Conservation (phyloP, 2,888 invertebrate genomes). For the Carcina quercana region DNA sequence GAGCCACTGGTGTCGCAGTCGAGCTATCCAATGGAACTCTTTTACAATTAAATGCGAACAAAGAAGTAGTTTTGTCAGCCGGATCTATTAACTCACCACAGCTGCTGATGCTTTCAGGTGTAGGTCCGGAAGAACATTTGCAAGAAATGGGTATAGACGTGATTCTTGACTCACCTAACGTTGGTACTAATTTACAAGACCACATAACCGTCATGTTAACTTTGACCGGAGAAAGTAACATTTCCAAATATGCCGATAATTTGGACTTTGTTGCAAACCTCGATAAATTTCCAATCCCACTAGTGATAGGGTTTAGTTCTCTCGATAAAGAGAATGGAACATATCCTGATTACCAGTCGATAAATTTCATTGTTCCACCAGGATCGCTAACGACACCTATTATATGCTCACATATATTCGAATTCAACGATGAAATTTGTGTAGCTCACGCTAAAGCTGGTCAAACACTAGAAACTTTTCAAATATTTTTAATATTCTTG, state of each 20-base stretch:
- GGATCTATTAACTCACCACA: constrained; percentile 38
- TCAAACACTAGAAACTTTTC: constrained; percentile 17
- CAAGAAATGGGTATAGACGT: constrained; percentile 24
- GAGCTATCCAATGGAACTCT: constrained; percentile 14
- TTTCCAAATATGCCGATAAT: constrained; percentile 18
- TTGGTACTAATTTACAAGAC: constrained; percentile 39
- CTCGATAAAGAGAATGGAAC: constrained; percentile 28
- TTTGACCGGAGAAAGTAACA: constrained; percentile 22
- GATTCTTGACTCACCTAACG: constrained; percentile 26
- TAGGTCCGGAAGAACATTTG: constrained; percentile 34
- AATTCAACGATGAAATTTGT: constrained; percentile 25
- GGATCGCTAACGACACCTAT: constrained; percentile 19
- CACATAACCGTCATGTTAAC: constrained; percentile 30
- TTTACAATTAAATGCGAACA: constrained; percentile 19
- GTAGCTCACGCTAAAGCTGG: constrained; percentile 16
- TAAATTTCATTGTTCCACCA: constrained; percentile 19
- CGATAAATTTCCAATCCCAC: constrained; percentile 29
- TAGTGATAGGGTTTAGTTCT: constrained; percentile 30
- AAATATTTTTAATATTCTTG: constrained; percentile 20
- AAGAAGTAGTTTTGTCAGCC: constrained; percentile 38
- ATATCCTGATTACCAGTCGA: constrained; percentile 37
- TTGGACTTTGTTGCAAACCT: constrained; percentile 21
- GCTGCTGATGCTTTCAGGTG: constrained; percentile 40
- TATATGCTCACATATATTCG: constrained; percentile 23
- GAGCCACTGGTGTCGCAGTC: constrained; percentile 29